These are phyloP conservation scores for Rhamnusium bicolor DNA, from an alignment of 2,888 invertebrate species.

Conservation along the genomic window DNA sequence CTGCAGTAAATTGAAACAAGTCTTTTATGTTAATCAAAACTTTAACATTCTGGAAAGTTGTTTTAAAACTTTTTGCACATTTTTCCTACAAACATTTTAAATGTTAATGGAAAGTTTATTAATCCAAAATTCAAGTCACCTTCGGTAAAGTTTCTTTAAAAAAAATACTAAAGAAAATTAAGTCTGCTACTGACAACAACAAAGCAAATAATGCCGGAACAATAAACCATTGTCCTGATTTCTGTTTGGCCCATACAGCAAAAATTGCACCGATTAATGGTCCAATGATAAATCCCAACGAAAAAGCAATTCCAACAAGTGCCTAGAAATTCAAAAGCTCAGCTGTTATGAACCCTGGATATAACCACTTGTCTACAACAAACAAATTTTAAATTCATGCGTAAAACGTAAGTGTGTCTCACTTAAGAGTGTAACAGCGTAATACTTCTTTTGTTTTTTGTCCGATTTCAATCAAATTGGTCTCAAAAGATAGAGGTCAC, in stretches of 20 bases:
- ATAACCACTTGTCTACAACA: no score
- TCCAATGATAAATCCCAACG: conserved; percentile 96
- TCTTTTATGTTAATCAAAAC: conserved; percentile 64
- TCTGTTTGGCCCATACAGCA: conserved; percentile 79
- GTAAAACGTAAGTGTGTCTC: no score
- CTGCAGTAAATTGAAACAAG: conserved; percentile 79
- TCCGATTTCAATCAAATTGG: no score
- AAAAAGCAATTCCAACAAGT: conserved; percentile 97
- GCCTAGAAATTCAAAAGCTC: conserved; percentile 78
- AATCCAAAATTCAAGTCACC: conserved; percentile 59
- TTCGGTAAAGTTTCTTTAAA: conserved; percentile 89
- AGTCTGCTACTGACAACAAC: conserved; percentile 82
- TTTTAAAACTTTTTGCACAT: conserved; percentile 79
- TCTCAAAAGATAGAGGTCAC: no score
- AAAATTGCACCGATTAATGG: conserved; percentile 95
- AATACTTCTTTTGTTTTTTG: no score
- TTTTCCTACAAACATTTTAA: conserved; percentile 74
- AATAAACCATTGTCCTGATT: conserved; percentile 83
- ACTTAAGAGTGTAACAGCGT: no score
- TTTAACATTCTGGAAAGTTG: conserved; percentile 69
- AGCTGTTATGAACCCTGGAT: neutral
- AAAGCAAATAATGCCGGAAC: conserved; percentile 87
- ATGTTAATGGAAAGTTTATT: conserved; percentile 44
- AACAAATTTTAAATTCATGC: no score
- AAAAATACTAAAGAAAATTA: conserved; percentile 81